A percentile compares a stretch with the other conserved stretches of the same genome.
Conservation (phyloP, 2,113 vertebrate species). For the Corythoichthys haematopterus region DNA sequence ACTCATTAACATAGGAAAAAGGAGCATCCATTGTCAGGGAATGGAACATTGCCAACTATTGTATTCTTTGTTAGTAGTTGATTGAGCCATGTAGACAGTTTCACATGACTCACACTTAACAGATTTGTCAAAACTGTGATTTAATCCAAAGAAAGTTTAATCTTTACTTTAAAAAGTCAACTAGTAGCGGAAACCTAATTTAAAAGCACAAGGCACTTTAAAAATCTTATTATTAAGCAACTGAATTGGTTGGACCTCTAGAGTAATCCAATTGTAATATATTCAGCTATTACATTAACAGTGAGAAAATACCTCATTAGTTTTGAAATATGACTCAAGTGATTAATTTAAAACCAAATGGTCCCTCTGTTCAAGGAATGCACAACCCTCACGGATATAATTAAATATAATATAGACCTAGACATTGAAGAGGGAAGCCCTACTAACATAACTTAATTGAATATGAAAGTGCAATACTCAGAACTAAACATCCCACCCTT, state of each 20-base stretch:
- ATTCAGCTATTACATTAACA: constrained; percentile 19
- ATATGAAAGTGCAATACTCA: constrained; percentile 54
- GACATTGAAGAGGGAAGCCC: constrained; percentile 51
- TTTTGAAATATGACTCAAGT: constrained; percentile 25
- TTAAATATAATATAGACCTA: constrained; percentile 58
- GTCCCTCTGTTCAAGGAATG: constrained; percentile 41
- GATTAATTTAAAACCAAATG: constrained; percentile 37
- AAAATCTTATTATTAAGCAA: constrained; percentile 15
- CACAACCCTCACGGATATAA: constrained; percentile 55
- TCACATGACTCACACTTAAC: neutral
- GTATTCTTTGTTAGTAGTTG: neutral
- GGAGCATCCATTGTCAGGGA: neutral
- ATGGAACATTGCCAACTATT: neutral
- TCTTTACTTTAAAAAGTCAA: constrained; percentile 7
- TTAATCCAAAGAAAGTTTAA: neutral
- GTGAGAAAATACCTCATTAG: constrained; percentile 29
- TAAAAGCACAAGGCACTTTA: neutral
- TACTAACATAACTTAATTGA: constrained; percentile 53
- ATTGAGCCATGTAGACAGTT: neutral
- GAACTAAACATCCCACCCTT: constrained; percentile 54
- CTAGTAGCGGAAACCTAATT: neutral
- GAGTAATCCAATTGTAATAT: constrained; percentile 16
- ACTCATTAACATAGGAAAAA: neutral
- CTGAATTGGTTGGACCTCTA: constrained; percentile 9
- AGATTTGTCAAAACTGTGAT: neutral